Base-by-base conservation (phyloP, 1,140 invertebrate species). In the Caerostris extrusa region DNA sequence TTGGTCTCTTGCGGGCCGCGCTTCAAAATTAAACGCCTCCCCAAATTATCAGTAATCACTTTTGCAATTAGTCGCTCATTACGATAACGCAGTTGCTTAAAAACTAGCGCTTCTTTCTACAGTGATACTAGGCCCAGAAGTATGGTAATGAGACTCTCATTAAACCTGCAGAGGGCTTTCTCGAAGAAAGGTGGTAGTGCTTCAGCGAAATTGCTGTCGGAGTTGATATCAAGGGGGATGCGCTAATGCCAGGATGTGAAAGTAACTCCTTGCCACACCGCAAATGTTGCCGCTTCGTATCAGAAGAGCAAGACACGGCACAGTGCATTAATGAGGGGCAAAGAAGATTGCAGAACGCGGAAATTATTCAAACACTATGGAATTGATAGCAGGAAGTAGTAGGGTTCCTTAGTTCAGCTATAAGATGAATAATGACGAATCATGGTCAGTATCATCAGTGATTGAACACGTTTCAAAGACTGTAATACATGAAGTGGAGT, bases 41-140 rank as follows among this genome's bases (percentile, higher is more conserved):
- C 87, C 60, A 81, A 90, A 90, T 90, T 90, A 90, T 90, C 67
- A 90, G 71, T 90, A 90, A 90, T 90, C 89, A 58, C 89, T 58
- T 90, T 81, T 53, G 67, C 89, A 90, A 90, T 90, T 90, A 90
- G 89, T 81, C 56, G 55, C 55, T 53, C 53, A 56, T 50, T 90
- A 57, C 69, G 89, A 90, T 81, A 90, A 57, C 53, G 19, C 69
- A 34, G n/a, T 69, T 71, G 58, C 61, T 17, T 71, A 69, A 89
- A n/a, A 89, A 89, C 87, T 89, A 14, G 14, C 61, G 64, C 64
- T 89, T 89, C 87, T 89, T 89, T 89, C 87, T 34, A 0, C n/a
- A 56, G 89, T 53, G 89, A 90, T 90, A 90, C 34, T 2, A 2
- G 34, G 34, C 0, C 34, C 57, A 53, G 34, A 90, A 90, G 55